Evolutionary conservation across 2,113 vertebrate species (phyloP).

Genomic region (Malaclemys terrapin): DNA sequence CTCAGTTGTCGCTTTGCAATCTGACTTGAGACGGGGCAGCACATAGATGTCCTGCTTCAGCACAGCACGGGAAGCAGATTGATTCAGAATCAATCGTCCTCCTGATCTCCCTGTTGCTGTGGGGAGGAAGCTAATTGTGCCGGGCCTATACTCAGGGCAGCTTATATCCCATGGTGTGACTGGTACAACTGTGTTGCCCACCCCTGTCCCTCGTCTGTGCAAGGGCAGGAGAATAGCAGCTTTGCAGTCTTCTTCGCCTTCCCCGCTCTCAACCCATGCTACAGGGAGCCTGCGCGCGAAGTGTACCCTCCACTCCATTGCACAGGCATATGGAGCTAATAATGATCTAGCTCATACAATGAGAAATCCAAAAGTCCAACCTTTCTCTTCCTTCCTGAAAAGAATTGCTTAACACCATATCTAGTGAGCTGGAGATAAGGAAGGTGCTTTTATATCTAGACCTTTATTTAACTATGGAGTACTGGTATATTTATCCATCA

Average conservation of each 20-base stretch:
- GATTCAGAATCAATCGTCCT: background rate
- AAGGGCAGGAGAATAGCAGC: background rate
- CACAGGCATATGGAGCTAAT: background rate
- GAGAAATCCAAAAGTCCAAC: background rate
- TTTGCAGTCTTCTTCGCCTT: background rate
- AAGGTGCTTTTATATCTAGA: background rate
- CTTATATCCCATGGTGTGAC: background rate
- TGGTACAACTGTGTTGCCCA: background rate
- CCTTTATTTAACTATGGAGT: background rate
- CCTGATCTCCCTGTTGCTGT: background rate
- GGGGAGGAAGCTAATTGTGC: background rate
- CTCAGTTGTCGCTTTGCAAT: background rate
- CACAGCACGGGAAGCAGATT: background rate
- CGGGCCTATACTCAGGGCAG: background rate
- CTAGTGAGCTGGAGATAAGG: background rate
- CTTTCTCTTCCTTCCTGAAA: background rate
- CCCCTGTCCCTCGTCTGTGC: background rate
- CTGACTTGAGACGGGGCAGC: fast-evolving
- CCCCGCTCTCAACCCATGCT: background rate
- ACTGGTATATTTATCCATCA: background rate
- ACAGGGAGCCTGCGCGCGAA: background rate
- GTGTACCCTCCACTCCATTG: background rate
- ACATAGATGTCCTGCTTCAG: fast-evolving
- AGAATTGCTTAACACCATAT: background rate
- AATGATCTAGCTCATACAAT: background rate